Conservation (phyloP, 35 echinoderm and acorn worm genomes). For the Ophiothrix spiculata region DNA sequence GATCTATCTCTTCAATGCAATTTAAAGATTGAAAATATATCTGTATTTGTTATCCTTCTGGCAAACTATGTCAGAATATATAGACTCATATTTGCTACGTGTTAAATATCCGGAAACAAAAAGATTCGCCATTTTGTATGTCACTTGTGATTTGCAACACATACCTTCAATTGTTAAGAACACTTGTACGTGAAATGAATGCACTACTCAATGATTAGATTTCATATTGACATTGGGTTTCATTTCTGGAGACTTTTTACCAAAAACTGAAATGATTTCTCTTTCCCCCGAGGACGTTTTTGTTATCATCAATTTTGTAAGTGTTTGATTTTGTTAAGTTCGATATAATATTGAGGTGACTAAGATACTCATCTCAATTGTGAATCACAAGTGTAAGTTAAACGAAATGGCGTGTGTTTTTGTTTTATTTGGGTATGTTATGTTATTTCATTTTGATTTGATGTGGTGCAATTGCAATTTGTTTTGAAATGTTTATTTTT, state of each 20-base stretch:
- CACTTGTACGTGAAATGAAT: not conserved
- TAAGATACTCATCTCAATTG: not conserved
- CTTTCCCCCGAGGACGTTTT: not conserved
- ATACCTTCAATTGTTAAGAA: not conserved
- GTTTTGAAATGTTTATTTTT: no score
- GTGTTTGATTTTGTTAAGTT: not conserved
- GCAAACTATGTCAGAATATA: not conserved
- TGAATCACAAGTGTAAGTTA: no score
- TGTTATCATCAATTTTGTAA: not conserved
- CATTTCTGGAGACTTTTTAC: not conserved
- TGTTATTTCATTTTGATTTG: no score
- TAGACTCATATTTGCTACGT: not conserved
- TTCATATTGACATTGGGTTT: not conserved
- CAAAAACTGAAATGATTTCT: not conserved
- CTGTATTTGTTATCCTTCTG: not conserved
- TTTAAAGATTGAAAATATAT: conserved; percentile 10
- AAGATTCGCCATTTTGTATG: conserved; percentile 3
- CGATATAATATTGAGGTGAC: not conserved
- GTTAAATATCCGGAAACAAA: conserved; percentile 1
- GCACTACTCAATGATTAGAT: not conserved
- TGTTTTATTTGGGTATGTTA: not conserved
- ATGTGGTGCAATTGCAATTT: no score
- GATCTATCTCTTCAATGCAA: conserved; percentile 9
- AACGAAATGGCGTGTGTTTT: not conserved
- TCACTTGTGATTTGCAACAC: not conserved